Evolutionary conservation across 2,113 vertebrate genomes (phyloP).

Genomic region (Brevimyrus niger): DNA sequence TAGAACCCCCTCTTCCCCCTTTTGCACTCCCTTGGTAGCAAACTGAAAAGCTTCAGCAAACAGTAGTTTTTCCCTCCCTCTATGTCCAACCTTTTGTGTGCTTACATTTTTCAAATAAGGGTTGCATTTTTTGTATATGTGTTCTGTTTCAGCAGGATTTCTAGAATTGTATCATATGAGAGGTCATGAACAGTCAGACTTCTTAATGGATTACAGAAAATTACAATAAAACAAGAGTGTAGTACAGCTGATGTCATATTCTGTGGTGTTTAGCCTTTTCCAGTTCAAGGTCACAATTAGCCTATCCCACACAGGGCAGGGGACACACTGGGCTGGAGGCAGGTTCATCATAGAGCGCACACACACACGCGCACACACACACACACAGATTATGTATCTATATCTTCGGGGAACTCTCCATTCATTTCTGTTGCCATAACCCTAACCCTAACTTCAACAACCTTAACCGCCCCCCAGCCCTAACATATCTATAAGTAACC

Average conservation of each 20-base stretch:
- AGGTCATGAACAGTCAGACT: neutral
- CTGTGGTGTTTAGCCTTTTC: neutral
- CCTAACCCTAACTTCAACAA: neutral
- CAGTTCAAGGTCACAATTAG: neutral
- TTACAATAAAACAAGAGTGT: neutral
- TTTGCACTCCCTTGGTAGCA: neutral
- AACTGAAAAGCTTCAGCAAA: neutral
- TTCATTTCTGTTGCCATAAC: neutral
- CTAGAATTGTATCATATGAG: neutral
- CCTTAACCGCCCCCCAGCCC: neutral
- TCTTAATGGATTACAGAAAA: neutral
- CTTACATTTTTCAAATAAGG: neutral
- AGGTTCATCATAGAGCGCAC: neutral
- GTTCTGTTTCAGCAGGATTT: neutral
- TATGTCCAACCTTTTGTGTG: neutral
- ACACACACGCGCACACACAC: no score
- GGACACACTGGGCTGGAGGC: neutral
- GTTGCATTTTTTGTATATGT: conserved; percentile 7
- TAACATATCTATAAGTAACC: neutral
- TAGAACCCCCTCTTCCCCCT: neutral
- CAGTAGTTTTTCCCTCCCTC: neutral
- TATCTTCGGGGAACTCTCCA: neutral
- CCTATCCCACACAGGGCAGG: neutral
- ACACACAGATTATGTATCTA: neutral
- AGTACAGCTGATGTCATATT: neutral